Evolutionary conservation across 2,113 vertebrate species (phyloP).

Genomic region (Myiozetetes cayanensis): DNA sequence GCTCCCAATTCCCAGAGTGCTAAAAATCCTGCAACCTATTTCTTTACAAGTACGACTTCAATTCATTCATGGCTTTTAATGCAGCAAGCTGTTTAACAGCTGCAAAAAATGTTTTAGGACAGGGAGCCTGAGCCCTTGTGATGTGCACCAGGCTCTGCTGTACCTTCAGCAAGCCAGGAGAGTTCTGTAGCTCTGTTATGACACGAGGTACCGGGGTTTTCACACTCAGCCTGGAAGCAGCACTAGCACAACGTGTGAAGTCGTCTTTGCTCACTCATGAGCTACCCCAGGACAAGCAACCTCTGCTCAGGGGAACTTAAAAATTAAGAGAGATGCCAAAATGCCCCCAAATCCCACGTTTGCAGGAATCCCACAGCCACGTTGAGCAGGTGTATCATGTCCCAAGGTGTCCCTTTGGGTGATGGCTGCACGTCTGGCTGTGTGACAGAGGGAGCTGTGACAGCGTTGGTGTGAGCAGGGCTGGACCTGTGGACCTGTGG

Average conservation of each 20-base stretch:
- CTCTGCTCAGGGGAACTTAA: not conserved
- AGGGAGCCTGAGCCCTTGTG: not conserved
- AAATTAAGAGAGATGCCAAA: accelerated
- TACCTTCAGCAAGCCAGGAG: not conserved
- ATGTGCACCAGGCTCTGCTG: not conserved
- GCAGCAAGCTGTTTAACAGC: constrained; percentile 40
- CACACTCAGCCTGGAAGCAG: not conserved
- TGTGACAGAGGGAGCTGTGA: not conserved
- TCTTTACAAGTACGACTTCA: not conserved
- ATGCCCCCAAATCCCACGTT: not conserved
- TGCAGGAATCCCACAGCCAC: accelerated
- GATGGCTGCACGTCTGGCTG: not conserved
- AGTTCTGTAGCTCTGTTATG: not conserved
- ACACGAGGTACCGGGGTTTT: not conserved
- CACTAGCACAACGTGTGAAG: not conserved
- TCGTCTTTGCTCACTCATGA: not conserved
- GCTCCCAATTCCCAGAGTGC: constrained; percentile 34
- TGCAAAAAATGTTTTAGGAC: not conserved
- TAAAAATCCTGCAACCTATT: constrained; percentile 14
- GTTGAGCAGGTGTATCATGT: not conserved
- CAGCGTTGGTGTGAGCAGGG: not conserved
- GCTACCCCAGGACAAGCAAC: not conserved
- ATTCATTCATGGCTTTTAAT: not conserved
- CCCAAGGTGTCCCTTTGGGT: not conserved
- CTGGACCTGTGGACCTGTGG: too few relatives aligned